Percentiles rank a stretch among this genome's conserved stretches.
Evolutionary conservation across 2,113 vertebrate species (phyloP).

Genomic region (Thryonomys swinderianus): DNA sequence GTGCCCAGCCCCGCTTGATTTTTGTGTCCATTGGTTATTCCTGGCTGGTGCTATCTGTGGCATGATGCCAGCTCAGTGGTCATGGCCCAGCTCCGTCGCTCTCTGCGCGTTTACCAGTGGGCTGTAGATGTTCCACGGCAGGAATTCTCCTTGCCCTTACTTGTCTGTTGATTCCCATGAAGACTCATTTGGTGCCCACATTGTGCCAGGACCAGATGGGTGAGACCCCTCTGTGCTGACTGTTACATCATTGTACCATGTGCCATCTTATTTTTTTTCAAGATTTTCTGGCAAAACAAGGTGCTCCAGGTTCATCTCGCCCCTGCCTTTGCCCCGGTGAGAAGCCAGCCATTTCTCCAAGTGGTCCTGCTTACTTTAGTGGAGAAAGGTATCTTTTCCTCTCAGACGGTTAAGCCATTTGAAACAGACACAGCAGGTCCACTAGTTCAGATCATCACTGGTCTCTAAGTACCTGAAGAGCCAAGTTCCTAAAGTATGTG

Average conservation of each 20-base stretch:
- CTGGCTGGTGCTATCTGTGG: not conserved
- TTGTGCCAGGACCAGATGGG: not conserved
- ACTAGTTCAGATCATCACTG: not conserved
- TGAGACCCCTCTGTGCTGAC: not conserved
- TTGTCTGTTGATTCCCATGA: not conserved
- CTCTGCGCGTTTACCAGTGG: not conserved
- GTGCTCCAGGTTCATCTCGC: not conserved
- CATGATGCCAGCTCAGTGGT: not conserved
- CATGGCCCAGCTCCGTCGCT: not conserved
- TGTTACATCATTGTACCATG: not conserved
- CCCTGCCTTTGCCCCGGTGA: not conserved
- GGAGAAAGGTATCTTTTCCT: not conserved
- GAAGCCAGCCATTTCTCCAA: not conserved
- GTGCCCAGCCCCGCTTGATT: not conserved
- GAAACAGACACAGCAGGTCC: not conserved
- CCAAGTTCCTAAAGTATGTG: not conserved
- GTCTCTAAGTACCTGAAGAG: not conserved
- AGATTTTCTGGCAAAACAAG: not conserved
- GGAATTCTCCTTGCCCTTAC: not conserved
- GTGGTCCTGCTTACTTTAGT: not conserved
- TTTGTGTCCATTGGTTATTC: not conserved
- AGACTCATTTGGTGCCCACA: not conserved
- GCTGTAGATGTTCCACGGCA: no score
- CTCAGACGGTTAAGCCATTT: conserved; percentile 20
- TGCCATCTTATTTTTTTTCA: not conserved